Evolutionary conservation across 2,888 invertebrate species (phyloP), one percentile per base, ranked within the genome.

Genomic region (Patella ulyssiponensis): DNA sequence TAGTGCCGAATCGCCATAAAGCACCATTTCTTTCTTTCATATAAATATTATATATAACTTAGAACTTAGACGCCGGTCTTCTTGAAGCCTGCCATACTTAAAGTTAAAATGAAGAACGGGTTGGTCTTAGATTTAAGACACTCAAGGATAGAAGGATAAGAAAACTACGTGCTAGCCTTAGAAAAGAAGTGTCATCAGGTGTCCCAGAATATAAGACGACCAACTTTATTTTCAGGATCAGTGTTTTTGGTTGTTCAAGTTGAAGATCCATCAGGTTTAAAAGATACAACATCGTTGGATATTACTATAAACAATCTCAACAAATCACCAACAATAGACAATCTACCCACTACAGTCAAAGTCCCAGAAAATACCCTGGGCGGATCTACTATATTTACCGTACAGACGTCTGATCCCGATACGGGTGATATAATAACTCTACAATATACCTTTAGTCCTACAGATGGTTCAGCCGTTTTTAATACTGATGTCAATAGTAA

Each of bases 331-430:
- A 56, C 33, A 17, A 69, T 75, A 51, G 69, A 17, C 23, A 69
- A 70, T 23, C 27, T 69, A 20, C 75, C 75, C 15, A 23, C 15
- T 1, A 51, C 51, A 69, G 52, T 51, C 52, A 54, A 27, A 15
- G 12, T 75, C 3, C 69, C 75, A 14, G 75, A 75, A 33, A 69
- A 75, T 69, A 75, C 75, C 11, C 7, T n/a, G 20, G 64, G n/a
- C 2, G 64, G 64, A 64, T 64, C 20, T n/a, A 64, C 64, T 20
- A 64, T 64, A 20, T 64, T 20, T 20, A 64, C 64, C 9, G 64
- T 64, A 20, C n/a, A 64, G 9, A 20, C n/a, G 9, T 20, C n/a
- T 3, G 64, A 64, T 20, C 17, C 64, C 3, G 64, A 64, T 20
- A 64, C 64, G 2, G 64, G 64, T n/a, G 64, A 64, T 64, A n/a